Conservation (phyloP, 2,888 invertebrate species). For the Ganaspis brasiliensis region DNA sequence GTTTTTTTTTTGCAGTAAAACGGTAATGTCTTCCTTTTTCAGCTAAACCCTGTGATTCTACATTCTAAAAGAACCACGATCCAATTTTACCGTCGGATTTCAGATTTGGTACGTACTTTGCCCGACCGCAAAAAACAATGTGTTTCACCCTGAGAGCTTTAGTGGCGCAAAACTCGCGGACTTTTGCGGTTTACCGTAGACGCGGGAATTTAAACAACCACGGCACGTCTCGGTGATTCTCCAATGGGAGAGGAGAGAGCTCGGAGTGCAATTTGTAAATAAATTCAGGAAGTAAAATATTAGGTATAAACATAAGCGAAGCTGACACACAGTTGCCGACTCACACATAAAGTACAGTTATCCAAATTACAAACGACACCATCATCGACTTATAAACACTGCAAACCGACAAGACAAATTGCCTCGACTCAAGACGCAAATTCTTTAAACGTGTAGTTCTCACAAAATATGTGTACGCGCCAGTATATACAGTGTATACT, state of each 20-base stretch:
- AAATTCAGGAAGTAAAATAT: slow-evolving; percentile 55
- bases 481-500: no score
- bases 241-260: background rate
- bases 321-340: slow-evolving; percentile 68
- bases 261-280: slow-evolving; percentile 32
- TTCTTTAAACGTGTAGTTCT: background rate
- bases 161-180: slow-evolving; percentile 26
- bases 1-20: background rate
- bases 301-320: slow-evolving; percentile 42
- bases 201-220: slow-evolving; percentile 39
- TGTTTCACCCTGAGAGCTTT: slow-evolving; percentile 31
- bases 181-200: slow-evolving; percentile 40
- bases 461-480: background rate
- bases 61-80: background rate
- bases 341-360: slow-evolving; percentile 63
- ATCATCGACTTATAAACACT: slow-evolving; percentile 61
- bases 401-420: slow-evolving; percentile 13
- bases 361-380: slow-evolving; percentile 71
- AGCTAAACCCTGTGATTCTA: background rate
- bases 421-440: background rate
- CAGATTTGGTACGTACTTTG: slow-evolving; percentile 14
- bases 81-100: slow-evolving; percentile 24
- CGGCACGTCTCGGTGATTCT: slow-evolving; percentile 31
- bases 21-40: background rate
- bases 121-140: slow-evolving; percentile 36